Evolutionary conservation across 2,797 vertebrate genomes (phyloP), one percentile per base, ranked within the genome.

Genomic region (Enteromius unitaeniatus): DNA sequence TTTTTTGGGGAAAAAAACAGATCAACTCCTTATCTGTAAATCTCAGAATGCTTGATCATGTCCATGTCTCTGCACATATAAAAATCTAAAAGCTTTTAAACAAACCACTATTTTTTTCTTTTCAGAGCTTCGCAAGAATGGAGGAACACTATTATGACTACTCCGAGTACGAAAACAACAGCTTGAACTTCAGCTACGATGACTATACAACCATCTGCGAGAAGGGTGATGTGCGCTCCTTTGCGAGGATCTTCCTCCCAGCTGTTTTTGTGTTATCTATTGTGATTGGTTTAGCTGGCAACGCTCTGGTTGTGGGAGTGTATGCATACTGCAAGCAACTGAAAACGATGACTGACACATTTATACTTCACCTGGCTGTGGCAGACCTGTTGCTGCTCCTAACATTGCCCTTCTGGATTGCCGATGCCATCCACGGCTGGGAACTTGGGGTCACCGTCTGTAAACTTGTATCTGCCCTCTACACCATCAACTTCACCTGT

Each of bases 361-460:
- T 97, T 90, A 94, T 99, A 84, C 92, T 96, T 83, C 96, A 99
- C 69, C 88, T 99, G 75, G 97, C 97, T 0, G 94, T 96, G 3
- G 97, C 97, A 0, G 98, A 99, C 84, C 87, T 98, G 73, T 91
- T 99, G 31, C 92, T 99, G 42, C 95, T 99, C 21, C 86, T 96
- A 81, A 99, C 96, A 0, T 93, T 99, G 84, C 97, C 97, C 0
- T 98, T 99, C 78, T 97, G 97, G 97, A 96, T 96, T 0, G 94
- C 92, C 0, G 95, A 95, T 0, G 96, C 96, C 0, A 93, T 93
- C 10, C 90, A 93, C 1, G 97, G 97, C 26, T 99, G 98, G 98
- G 89, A 95, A 78, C 91, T 98, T 28, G 97, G 97, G 4, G 89
- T 81, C 3, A 3, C 72, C 0, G 89, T 96, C 89, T 99, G 98